Base-by-base conservation (phyloP, 1,140 invertebrate genomes). In the Geopemphigus sp. region DNA sequence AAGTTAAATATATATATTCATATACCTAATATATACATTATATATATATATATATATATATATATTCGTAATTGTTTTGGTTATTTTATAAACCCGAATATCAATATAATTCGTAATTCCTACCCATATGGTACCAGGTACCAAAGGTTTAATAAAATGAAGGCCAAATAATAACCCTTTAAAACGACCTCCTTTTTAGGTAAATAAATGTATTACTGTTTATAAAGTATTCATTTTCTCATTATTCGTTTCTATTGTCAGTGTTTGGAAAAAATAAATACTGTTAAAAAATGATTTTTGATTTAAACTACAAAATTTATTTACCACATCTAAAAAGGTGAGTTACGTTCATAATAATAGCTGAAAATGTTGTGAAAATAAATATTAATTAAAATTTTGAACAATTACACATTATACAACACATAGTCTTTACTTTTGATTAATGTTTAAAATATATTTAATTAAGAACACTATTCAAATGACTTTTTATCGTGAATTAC, bases 51-150 rank as follows among this genome's bases (percentile, higher is more conserved):
- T 59, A 14, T 29, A 26, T 24, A 15, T 61, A 61, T 39, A 26
- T 24, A 61, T 17, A 63, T 32, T 19, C 61, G 17, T 59, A 26
- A 10, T 63, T 17, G 19, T 32, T 63, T 63, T 19, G 61, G 8
- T 29, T 64, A 32, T 64, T 64, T 64, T 64, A 64, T n/a, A 63
- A 32, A 19, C 19, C 8, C 29, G 19, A 63, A 63, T 32, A 32
- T 39, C 26, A 24, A 6, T 47, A 47, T 47, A 12, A 15, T n/a
- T 66, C 11, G 11, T 66, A 66, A 0, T 39, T 47, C 64, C n/a
- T 68, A 47, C 64, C 64, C 64, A 68, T 68, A 68, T 68, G 64
- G 64, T 68, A 47, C 64, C 64, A 68, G 64, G 64, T 47, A 68
- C 64, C 64, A 66, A 66, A 24, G 22, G n/a, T n/a, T 45, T 47